A percentile compares a stretch with the other conserved stretches of the same genome.
These are phyloP conservation scores for Lordiphosa mommai DNA, from an alignment of 1,140 invertebrate genomes.

Conservation along the genomic window DNA sequence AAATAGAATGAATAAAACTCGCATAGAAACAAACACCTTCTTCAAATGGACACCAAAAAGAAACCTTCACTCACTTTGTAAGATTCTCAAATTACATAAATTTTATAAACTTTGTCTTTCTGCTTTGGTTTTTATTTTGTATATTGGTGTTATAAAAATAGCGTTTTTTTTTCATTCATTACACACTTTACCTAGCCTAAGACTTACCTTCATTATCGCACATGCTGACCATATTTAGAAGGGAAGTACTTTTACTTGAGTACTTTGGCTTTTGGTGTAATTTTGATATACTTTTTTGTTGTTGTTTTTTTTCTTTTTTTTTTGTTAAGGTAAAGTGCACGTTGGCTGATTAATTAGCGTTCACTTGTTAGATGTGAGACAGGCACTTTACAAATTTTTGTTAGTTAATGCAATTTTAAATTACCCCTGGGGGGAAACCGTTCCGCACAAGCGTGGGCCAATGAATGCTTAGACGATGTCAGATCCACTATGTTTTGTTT, in stretches of 20 bases:
- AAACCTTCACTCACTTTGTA: no score
- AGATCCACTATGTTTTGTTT: conserved; percentile 2
- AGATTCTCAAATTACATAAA: no score
- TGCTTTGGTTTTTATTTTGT: no score
- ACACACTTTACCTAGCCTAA: conserved; percentile 5
- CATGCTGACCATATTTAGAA: conserved; percentile 14
- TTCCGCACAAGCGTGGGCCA: conserved; percentile 18
- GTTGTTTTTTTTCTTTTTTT: neutral
- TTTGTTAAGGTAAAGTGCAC: conserved; percentile 12
- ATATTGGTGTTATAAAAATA: neutral
- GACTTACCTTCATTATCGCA: conserved; percentile 37
- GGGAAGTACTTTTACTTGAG: no score
- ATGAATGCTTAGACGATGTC: conserved; percentile 27
- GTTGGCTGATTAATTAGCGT: conserved; percentile 36
- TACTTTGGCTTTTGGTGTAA: neutral
- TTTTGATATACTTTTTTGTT: no score
- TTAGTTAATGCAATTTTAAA: conserved; percentile 13
- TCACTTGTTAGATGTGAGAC: conserved; percentile 34
- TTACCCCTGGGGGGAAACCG: conserved; percentile 6
- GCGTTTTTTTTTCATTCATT: conserved; percentile 7
- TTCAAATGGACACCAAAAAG: no score
- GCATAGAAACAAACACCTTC: no score
- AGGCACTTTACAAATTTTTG: neutral
- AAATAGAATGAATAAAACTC: no score
- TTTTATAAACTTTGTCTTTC: no score